Evolutionary conservation across 2,888 invertebrate species (phyloP).

Genomic region (Dolomedes plantarius): DNA sequence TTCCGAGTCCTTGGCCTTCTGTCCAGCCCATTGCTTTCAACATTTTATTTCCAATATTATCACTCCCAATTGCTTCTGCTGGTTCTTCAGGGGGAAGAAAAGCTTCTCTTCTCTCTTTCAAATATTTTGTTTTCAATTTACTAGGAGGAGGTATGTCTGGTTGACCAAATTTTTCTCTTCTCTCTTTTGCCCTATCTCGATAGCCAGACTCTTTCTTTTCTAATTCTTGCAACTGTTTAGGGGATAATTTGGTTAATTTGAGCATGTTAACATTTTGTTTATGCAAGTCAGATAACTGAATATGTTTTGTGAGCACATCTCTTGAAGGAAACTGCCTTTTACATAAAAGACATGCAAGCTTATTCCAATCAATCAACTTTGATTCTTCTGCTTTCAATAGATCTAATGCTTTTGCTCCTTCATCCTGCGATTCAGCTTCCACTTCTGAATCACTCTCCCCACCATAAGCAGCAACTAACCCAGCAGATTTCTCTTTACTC

Average conservation of each 20-base stretch:
- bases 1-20: conserved; percentile 96
- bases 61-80: conserved; percentile 85
- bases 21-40: conserved; percentile 99
- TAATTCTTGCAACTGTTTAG: conserved; percentile 72
- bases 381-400: conserved; percentile 73
- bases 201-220: conserved; percentile 79
- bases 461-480: conserved; percentile 86
- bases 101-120: conserved; percentile 79
- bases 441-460: conserved; percentile 82
- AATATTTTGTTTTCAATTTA: conserved; percentile 83
- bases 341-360: conserved; percentile 94
- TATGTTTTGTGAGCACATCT: conserved; percentile 91
- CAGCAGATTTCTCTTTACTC: conserved; percentile 19
- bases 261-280: conserved; percentile 86
- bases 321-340: conserved; percentile 94
- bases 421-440: conserved; percentile 81
- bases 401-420: conserved; percentile 78
- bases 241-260: conserved; percentile 73
- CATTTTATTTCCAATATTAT: conserved; percentile 95
- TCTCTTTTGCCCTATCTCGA: conserved; percentile 96
- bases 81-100: conserved; percentile 79
- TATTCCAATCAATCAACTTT: conserved; percentile 85
- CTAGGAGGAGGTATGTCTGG: conserved; percentile 85
- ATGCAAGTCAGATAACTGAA: conserved; percentile 94
- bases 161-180: conserved; percentile 94